Evolutionary conservation across 2,888 invertebrate species (phyloP), one percentile per base, ranked within the genome.

Genomic region (Thalpophila matura): DNA sequence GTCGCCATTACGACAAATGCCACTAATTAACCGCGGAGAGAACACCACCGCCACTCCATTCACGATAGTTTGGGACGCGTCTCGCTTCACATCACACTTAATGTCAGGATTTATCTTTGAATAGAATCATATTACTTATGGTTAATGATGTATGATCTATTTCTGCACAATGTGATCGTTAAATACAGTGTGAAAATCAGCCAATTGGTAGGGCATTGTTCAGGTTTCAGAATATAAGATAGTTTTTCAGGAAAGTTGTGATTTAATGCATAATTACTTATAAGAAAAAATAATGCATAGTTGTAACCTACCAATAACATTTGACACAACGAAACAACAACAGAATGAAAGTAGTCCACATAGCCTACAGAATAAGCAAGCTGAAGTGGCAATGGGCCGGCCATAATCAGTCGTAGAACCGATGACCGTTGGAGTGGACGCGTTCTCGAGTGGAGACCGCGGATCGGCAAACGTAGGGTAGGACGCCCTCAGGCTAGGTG

Each of bases 1-100:
- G 63, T 62, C 40, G 56, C 20, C 31, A 49, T 58, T 60, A 57
- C 31, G 45, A 72, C 56, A 58, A 71, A 66, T 62, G 67, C 40
- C 51, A 37, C 57, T 67, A 74, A 76, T 74, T 62, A 76, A 72
- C 59, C 51, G 55, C 4, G 3, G 22, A n/a, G 50, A 45, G 62
- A 61, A 62, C 43, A 74, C 61, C 38, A 35, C 33, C 20, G 29
- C 9, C 24, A 31, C 54, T 54, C 50, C 24, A 75, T 59, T 64
- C 55, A 59, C 22, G 54, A 47, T 46, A 55, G 42, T 54, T 50
- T 47, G 50, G 50, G 46, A 26, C 37, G 12, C 20, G 31, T 18
- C 38, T 56, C 43, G 46, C 31, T 61, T 35, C 42, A 43, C 43
- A 47, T 42, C 40, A 9, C 60, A 43, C 37, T 60, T 60, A 65